Percentiles rank a stretch among this genome's conserved stretches.
Evolutionary conservation across 2,113 vertebrate species (phyloP).

Genomic region (Chitala chitala): DNA sequence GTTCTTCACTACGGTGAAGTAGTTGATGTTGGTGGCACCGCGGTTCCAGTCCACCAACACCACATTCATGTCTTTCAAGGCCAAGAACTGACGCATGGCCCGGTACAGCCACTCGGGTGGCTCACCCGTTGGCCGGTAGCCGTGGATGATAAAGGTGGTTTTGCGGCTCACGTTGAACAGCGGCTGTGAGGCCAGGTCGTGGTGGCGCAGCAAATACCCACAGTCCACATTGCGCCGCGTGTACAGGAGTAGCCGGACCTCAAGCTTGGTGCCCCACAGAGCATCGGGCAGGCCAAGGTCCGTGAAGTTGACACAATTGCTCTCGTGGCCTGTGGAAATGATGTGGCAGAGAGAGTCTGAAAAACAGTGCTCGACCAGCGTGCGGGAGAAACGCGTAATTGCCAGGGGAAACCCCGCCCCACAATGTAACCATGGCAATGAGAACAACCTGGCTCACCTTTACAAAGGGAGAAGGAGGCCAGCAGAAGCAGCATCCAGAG

Average conservation of each 20-base stretch:
- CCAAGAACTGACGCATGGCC: slow-evolving; percentile 54
- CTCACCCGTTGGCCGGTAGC: slow-evolving; percentile 78
- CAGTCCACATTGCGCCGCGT: slow-evolving; percentile 68
- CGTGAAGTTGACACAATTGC: slow-evolving; percentile 71
- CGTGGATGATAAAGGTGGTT: slow-evolving; percentile 81
- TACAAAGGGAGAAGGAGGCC: neutral
- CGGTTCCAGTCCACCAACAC: slow-evolving; percentile 89
- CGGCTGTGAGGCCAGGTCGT: slow-evolving; percentile 51
- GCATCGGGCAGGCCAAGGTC: slow-evolving; percentile 65
- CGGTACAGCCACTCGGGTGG: slow-evolving; percentile 66
- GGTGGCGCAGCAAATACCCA: slow-evolving; percentile 56
- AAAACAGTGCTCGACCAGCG: neutral
- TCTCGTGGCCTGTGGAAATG: slow-evolving; percentile 50
- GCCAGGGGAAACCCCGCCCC: neutral
- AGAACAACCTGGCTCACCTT: slow-evolving; percentile 16
- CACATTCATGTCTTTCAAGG: slow-evolving; percentile 66
- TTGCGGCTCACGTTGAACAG: slow-evolving; percentile 62
- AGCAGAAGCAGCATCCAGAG: slow-evolving; percentile 3
- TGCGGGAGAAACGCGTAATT: neutral
- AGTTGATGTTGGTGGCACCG: slow-evolving; percentile 82
- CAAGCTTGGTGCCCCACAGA: slow-evolving; percentile 63
- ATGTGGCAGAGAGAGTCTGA: no score
- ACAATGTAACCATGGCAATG: neutral
- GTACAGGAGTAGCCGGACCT: slow-evolving; percentile 69
- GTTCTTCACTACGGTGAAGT: slow-evolving; percentile 68